A percentile compares a stretch with the other conserved stretches of the same genome.
phyloP scores from a whole-genome alignment of 1,140 invertebrate species.

The Harpegnathos saltator region DNA sequence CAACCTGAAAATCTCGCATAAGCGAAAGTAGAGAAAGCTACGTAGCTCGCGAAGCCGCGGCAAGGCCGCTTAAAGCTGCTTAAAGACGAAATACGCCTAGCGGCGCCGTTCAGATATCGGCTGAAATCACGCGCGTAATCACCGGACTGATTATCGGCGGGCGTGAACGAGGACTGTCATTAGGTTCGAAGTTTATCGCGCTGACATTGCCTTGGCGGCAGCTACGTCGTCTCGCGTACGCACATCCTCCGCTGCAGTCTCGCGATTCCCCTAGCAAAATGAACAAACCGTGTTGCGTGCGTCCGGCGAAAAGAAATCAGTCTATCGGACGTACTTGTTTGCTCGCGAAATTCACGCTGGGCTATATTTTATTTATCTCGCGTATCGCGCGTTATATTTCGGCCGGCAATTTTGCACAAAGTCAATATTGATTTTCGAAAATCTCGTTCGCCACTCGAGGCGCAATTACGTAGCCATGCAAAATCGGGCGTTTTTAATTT shows the following conservation, averaged over 20 bases:
- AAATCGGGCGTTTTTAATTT: not conserved
- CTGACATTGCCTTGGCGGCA: not conserved
- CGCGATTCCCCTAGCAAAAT: no score
- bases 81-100: conserved; percentile 62
- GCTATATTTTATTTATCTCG: no score
- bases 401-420: no score
- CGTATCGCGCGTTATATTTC: no score
- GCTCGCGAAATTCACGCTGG: no score
- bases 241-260: no score
- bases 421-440: no score
- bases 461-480: not conserved
- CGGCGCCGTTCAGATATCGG: conserved; percentile 45
- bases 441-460: no score
- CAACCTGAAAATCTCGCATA: conserved; percentile 76
- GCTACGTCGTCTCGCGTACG: no score
- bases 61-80: conserved; percentile 67
- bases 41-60: conserved; percentile 47
- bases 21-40: conserved; percentile 83
- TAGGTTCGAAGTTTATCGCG: conserved; percentile 1
- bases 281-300: no score
- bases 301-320: no score
- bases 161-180: not conserved
- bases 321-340: no score
- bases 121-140: conserved; percentile 53
- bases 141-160: conserved; percentile 25